Percentiles rank a stretch among this genome's conserved stretches.
These are phyloP conservation scores for Kradibia gibbosae DNA, from an alignment of 1,140 invertebrate genomes.

Conservation along the genomic window DNA sequence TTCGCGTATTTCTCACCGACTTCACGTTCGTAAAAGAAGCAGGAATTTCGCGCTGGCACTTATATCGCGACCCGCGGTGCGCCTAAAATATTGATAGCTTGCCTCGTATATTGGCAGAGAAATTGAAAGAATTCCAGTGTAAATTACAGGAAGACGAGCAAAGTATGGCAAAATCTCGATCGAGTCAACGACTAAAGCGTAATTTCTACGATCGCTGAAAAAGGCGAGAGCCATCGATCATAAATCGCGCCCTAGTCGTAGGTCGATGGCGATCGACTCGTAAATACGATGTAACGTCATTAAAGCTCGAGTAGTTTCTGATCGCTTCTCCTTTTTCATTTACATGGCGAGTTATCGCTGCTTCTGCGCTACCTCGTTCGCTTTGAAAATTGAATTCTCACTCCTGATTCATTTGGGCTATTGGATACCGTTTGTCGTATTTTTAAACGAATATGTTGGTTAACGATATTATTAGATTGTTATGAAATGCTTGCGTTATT, in stretches of 20 bases:
- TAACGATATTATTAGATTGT: constrained; percentile 44
- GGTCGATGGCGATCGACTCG: background rate
- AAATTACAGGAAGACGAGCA: constrained; percentile 32
- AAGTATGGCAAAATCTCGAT: background rate
- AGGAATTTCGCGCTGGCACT: constrained; percentile 54
- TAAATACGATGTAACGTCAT: too few relatives aligned
- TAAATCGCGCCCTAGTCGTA: background rate
- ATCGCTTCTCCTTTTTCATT: background rate
- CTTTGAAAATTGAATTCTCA: background rate
- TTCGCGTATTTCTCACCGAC: background rate
- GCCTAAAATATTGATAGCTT: constrained; percentile 54
- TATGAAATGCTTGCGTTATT: constrained; percentile 43
- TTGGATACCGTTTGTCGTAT: constrained; percentile 20
- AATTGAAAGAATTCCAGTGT: constrained; percentile 52
- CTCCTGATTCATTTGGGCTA: constrained; percentile 31
- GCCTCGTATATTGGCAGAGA: constrained; percentile 58
- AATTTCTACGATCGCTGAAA: background rate
- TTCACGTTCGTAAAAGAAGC: constrained; percentile 10
- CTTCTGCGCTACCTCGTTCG: background rate
- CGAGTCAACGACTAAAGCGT: background rate
- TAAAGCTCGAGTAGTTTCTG: too few relatives aligned
- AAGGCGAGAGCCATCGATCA: background rate
- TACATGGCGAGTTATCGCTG: background rate
- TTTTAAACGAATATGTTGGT: constrained; percentile 47
- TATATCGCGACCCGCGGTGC: constrained; percentile 54